phyloP scores from a whole-genome alignment of 2,888 invertebrate genomes.

The Melanchra persicariae region DNA sequence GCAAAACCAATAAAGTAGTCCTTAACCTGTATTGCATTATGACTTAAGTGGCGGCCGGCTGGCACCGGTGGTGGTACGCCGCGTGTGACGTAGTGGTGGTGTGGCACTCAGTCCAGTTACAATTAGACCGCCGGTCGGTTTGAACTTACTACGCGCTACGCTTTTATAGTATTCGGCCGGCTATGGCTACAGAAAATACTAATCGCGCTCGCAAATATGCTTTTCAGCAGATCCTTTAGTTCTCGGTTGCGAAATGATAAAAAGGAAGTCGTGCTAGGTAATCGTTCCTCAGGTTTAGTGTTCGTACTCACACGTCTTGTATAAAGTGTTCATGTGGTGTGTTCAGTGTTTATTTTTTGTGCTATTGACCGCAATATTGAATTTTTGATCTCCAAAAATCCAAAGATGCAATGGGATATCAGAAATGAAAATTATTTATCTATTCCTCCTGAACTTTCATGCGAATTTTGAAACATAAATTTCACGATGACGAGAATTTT shows the following conservation, averaged over 20 bases:
- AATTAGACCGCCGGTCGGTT: slow-evolving; percentile 79
- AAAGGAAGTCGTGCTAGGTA: slow-evolving; percentile 94
- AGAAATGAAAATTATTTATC: slow-evolving; percentile 11
- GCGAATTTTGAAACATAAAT: background rate
- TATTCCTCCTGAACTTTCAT: background rate
- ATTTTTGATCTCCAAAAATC: slow-evolving; percentile 1
- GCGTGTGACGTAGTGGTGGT: slow-evolving; percentile 69
- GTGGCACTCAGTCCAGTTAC: slow-evolving; percentile 76
- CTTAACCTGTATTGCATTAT: slow-evolving; percentile 71
- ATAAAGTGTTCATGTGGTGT: slow-evolving; percentile 49
- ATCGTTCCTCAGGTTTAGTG: slow-evolving; percentile 68
- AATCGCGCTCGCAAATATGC: slow-evolving; percentile 74
- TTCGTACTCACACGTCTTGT: slow-evolving; percentile 58
- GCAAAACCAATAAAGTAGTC: slow-evolving; percentile 60
- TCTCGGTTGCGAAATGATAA: slow-evolving; percentile 92
- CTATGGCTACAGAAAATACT: slow-evolving; percentile 71
- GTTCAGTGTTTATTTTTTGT: slow-evolving; percentile 48
- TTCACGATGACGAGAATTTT: slow-evolving; percentile 9
- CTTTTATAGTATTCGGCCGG: slow-evolving; percentile 59
- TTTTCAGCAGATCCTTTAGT: slow-evolving; percentile 85
- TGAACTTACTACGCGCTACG: slow-evolving; percentile 73
- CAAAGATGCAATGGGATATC: slow-evolving; percentile 37
- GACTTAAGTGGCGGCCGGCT: slow-evolving; percentile 61
- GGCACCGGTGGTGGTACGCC: slow-evolving; percentile 60
- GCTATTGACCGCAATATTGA: slow-evolving; percentile 11